Evolutionary conservation across 2,113 vertebrate genomes (phyloP).

Genomic region (Proteles cristata): DNA sequence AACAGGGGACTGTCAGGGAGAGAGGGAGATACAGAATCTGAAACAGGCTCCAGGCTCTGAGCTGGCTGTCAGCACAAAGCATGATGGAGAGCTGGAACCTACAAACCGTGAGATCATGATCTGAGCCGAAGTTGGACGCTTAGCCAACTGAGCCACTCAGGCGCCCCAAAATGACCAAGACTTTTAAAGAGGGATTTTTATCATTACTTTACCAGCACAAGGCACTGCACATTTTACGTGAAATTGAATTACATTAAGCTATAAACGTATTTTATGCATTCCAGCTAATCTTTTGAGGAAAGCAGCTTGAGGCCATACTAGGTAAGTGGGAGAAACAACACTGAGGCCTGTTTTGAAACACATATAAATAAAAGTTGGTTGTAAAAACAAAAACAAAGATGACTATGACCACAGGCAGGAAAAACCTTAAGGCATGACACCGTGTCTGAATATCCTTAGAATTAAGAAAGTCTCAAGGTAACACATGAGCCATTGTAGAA

Average conservation of each 20-base stretch:
- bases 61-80: too few relatives aligned
- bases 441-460: neutral
- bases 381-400: neutral
- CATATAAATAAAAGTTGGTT: neutral
- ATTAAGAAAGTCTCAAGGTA: neutral
- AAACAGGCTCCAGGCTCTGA: too few relatives aligned
- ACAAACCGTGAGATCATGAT: too few relatives aligned
- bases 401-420: neutral
- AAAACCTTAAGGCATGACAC: neutral
- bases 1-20: too few relatives aligned
- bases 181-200: neutral
- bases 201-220: neutral
- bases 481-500: slow-evolving; percentile 42
- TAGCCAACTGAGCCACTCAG: too few relatives aligned
- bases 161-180: neutral
- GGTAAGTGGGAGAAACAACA: neutral
- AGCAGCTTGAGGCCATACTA: neutral
- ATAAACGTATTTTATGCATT: slow-evolving; percentile 25
- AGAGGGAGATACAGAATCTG: too few relatives aligned
- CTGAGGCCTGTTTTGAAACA: neutral
- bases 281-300: neutral
- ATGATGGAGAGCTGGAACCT: too few relatives aligned
- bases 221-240: neutral
- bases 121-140: too few relatives aligned
- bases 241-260: neutral